phyloP scores from a whole-genome alignment of 2,113 vertebrate genomes.

The Apodemus speciosus region DNA sequence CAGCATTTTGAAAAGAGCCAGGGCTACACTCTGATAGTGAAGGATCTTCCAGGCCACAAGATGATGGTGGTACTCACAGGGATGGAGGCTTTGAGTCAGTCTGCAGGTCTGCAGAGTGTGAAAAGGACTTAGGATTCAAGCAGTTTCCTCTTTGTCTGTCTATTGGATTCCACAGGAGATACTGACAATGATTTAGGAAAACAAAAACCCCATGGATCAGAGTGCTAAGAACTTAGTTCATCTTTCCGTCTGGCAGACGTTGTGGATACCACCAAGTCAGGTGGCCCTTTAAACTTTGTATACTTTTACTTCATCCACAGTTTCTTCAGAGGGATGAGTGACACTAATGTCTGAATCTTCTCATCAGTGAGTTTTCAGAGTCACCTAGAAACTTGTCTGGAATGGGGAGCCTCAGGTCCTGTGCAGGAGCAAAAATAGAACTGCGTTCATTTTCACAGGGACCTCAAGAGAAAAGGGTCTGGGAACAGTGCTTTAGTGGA shows the following conservation, averaged over 20 bases:
- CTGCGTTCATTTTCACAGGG: neutral
- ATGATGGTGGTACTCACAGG: neutral
- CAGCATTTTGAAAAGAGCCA: neutral
- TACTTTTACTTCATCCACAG: neutral
- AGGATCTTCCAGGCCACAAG: neutral
- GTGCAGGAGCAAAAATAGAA: neutral
- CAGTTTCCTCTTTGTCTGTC: neutral
- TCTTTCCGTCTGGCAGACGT: neutral
- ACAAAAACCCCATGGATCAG: neutral
- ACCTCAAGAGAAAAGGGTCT: neutral
- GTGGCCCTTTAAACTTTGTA: neutral
- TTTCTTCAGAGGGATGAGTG: neutral
- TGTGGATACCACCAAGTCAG: neutral
- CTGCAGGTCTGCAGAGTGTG: neutral
- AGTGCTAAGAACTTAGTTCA: neutral
- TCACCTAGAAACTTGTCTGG: neutral
- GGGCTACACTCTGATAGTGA: neutral
- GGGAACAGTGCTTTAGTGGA: neutral
- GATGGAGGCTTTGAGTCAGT: neutral
- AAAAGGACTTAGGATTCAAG: neutral
- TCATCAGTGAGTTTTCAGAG: neutral
- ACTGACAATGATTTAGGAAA: neutral
- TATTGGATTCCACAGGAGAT: neutral
- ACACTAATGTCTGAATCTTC: neutral
- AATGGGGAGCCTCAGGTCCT: neutral